Evolutionary conservation across 2,797 vertebrate species (phyloP).

Genomic region (Enteromius radiatus): DNA sequence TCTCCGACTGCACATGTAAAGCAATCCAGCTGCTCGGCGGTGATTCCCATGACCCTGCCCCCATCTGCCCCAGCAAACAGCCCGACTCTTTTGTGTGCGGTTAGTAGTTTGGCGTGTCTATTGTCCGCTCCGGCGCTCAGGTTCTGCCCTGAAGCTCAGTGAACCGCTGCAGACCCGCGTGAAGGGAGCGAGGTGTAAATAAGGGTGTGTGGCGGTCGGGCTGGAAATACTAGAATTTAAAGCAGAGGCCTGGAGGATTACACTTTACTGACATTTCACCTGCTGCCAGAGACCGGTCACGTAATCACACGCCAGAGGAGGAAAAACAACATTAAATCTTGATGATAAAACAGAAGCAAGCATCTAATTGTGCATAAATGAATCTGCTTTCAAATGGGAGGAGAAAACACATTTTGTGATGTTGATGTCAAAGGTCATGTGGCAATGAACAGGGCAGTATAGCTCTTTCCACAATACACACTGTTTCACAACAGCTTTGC

Average conservation of each 20-base stretch:
- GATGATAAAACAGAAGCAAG: not conserved
- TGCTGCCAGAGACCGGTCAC: not conserved
- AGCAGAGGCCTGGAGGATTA: not conserved
- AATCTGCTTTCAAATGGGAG: not conserved
- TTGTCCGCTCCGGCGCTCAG: constrained; percentile 75
- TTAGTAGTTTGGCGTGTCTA: constrained; percentile 79
- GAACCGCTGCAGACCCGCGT: constrained; percentile 21
- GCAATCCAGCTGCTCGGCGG: constrained; percentile 81
- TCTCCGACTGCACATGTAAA: constrained; percentile 77
- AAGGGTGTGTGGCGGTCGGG: constrained; percentile 13
- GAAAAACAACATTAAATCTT: not conserved
- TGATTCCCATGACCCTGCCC: constrained; percentile 78
- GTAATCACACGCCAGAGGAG: not conserved
- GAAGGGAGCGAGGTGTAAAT: constrained; percentile 26
- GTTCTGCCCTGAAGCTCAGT: constrained; percentile 78
- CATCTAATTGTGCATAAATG: not conserved
- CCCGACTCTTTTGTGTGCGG: constrained; percentile 77
- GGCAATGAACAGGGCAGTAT: not conserved
- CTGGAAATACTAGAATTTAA: constrained; percentile 21
- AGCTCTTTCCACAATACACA: not conserved
- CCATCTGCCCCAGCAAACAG: constrained; percentile 41
- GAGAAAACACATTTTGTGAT: not conserved
- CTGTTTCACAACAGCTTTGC: not conserved
- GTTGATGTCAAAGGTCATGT: not conserved
- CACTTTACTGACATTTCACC: not conserved